Evolutionary conservation across 2,113 vertebrate species (phyloP), one percentile per base, ranked within the genome.

Genomic region (Vicugna pacos): DNA sequence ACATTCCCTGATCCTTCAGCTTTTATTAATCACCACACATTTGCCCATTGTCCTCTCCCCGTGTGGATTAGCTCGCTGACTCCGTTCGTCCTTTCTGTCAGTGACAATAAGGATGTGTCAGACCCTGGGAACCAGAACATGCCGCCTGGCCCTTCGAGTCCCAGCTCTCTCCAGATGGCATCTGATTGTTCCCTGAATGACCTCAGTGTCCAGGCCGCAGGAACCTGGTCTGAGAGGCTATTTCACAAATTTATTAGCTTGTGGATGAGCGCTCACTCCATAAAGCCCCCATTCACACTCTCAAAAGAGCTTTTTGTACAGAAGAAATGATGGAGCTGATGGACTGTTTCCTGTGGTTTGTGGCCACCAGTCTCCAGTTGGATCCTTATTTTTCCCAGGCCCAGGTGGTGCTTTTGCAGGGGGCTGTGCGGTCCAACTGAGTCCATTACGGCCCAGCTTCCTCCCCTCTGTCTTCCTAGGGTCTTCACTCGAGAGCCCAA

Each of bases 111-210:
- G 93, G 92, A 84, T 82, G 80, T 87, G 95, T 97, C 96, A 96
- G 95, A 69, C 93, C 80, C 89, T 93, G 83, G 96, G 95, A 97
- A 95, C 81, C 90, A 98, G 93, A 97, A 81, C 93, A 65, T 92
- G 92, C 95, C 82, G 70, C 89, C 93, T 91, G 92, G 96, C 80
- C 92, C 95, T 97, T 82, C 0, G 15, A 95, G 93, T 70, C 87
- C 65, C 70, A n/a, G 95, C 89, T 94, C 96, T 94, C 95, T 97
- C 96, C 98, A 98, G 97, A 98, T 98, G 98, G 97, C 93, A 94
- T 93, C 95, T 97, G 81, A 97, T 95, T 97, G 97, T 97, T 94
- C 88, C 94, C 95, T 98, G 97, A 97, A 98, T 98, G 97, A 98
- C 82, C 95, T 95, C 97, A 97, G 97, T 98, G 98, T 98, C 96